Percentiles rank a stretch among this genome's conserved stretches.
phyloP scores from a whole-genome alignment of 2,797 vertebrate genomes.

The Pseudochaenichthys georgianus region DNA sequence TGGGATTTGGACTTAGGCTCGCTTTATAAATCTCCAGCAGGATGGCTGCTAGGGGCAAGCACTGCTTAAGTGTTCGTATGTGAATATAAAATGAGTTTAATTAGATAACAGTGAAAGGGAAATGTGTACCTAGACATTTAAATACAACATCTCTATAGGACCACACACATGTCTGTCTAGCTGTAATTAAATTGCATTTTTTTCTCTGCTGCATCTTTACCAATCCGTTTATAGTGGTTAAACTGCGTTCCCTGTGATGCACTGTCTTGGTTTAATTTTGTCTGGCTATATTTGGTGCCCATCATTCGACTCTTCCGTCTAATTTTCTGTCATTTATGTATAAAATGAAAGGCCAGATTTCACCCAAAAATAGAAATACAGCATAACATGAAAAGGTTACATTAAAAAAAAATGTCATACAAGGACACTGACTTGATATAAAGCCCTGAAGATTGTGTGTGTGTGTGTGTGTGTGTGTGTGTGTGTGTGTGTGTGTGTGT shows the following conservation, averaged over 20 bases:
- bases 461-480: too few species aligned
- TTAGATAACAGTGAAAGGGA: slow-evolving; percentile 39
- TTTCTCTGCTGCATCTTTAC: slow-evolving; percentile 7
- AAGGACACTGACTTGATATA: neutral
- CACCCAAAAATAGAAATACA: neutral
- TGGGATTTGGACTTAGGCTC: slow-evolving; percentile 72
- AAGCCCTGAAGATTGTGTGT: neutral
- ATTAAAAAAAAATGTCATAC: neutral
- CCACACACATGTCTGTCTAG: neutral
- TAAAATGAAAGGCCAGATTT: neutral
- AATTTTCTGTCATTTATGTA: neutral
- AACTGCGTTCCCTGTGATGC: neutral
- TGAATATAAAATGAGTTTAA: slow-evolving; percentile 51
- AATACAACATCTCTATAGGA: neutral
- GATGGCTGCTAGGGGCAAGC: slow-evolving; percentile 37
- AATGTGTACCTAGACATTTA: slow-evolving; percentile 4
- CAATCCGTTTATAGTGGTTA: neutral
- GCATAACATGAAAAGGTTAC: neutral
- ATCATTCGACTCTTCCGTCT: neutral
- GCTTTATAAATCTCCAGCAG: slow-evolving; percentile 63
- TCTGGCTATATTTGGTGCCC: neutral
- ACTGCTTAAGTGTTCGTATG: slow-evolving; percentile 31
- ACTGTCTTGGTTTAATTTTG: neutral
- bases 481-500: too few species aligned
- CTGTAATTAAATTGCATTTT: too few species aligned